Percentiles rank a stretch among this genome's conserved stretches.
These are phyloP conservation scores for Xestia rhomboidea DNA, from an alignment of 2,888 invertebrate genomes.

Conservation along the genomic window DNA sequence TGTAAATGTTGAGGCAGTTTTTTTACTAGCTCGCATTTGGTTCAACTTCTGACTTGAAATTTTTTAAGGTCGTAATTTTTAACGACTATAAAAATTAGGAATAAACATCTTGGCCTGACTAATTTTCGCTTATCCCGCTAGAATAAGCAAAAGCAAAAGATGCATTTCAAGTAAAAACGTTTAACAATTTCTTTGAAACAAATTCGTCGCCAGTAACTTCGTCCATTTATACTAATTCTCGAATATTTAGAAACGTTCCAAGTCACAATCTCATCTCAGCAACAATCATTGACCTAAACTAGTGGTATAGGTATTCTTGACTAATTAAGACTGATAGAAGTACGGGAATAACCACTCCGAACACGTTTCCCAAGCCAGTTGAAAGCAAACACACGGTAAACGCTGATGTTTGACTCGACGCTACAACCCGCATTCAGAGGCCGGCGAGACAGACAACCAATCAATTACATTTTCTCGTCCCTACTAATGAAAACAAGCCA, in stretches of 20 bases:
- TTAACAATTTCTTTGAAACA: not conserved
- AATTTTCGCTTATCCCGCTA: not conserved
- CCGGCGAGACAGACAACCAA: not conserved
- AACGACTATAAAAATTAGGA: not conserved
- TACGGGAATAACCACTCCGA: not conserved
- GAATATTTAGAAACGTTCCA: not conserved
- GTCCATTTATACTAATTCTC: not conserved
- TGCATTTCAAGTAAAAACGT: not conserved
- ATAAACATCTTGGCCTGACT: not conserved
- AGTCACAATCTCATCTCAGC: not conserved
- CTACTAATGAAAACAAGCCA: slow-evolving; percentile 35
- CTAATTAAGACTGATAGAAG: not conserved
- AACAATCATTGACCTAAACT: not conserved
- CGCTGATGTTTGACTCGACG: slow-evolving; percentile 6
- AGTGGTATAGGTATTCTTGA: not conserved
- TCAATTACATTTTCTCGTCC: slow-evolving; percentile 25
- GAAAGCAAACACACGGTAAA: not conserved
- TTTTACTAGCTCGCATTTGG: not conserved
- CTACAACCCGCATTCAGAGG: slow-evolving; percentile 1
- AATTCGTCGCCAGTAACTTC: not conserved
- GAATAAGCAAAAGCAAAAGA: not conserved
- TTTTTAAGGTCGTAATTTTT: not conserved
- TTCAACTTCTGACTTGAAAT: not conserved
- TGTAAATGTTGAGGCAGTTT: not conserved
- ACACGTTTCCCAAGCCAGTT: not conserved